Evolutionary conservation across 2,113 vertebrate species (phyloP), one percentile per base, ranked within the genome.

Genomic region (Hydrolagus affinis): DNA sequence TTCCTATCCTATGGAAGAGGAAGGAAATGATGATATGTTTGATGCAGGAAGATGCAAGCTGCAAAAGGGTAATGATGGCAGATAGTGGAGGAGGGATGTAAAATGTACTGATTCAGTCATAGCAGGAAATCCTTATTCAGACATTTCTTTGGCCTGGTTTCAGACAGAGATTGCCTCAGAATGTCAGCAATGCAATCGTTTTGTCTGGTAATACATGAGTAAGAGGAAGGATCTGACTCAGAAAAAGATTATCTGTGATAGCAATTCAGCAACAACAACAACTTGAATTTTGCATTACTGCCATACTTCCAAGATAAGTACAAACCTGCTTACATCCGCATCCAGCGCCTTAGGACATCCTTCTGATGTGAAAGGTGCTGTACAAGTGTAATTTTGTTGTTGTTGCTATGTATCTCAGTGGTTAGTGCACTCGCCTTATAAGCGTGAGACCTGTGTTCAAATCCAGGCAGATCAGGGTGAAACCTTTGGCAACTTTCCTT

Each of bases 71-170:
- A 86, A 87, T 83, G 86, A 85, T 70, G 87, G 86, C 88, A 85
- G 77, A 89, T 88, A 89, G 90, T 91, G 89, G 91, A 91, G 89
- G 86, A 85, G 89, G 88, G 90, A 88, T 88, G 91, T 91, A 88
- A 89, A 90, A 93, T 85, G 28, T 90, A 90, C 91, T 91, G 90
- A 91, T 91, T 88, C 87, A 86, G 85, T 89, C 71, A 85, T 87
- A 86, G 88, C 91, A 92, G 92, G 91, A 93, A 93, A 92, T 92
- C 89, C 90, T 89, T 89, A 87, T 85, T 87, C 86, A 86, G 86
- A 85, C 87, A 86, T 87, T 88, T 88, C 87, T 89, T 87, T 87
- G 78, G 88, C 85, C 86, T 76, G 87, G 85, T 69, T 85, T 87
- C 89, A 86, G 86, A 87, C 85, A 76, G 69, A 23, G 64, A 86